Base-by-base conservation (phyloP, 1,140 invertebrate genomes). In the Linepithema humile region DNA sequence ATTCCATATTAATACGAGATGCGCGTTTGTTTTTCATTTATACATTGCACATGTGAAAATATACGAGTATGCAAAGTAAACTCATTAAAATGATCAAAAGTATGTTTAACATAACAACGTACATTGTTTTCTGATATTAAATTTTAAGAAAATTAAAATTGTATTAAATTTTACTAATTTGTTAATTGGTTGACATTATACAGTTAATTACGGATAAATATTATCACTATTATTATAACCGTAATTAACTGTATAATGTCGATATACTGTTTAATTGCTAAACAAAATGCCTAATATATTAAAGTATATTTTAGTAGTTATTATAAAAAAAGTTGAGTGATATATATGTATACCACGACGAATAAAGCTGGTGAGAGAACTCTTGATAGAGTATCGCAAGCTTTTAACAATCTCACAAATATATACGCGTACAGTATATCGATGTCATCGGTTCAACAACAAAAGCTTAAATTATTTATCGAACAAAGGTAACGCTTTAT, bases 391-490 rank as follows among this genome's bases (percentile, higher is more conserved):
- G 17, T n/a, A 23, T 23, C 9, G 10, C 23, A 40, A 40, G 26
- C 7, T 62, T 20, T 62, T 60, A 53, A n/a, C 17, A 67, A 15
- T 26, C 1, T 1, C 2, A 38, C 40, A 69, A 65, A 40, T 60
- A 26, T 20, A 60, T 62, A 62, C 2, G 53, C n/a, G n/a, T 62
- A 35, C 17, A 2, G 0, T 40, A 38, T 40, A 43, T 2, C 26
- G 0, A 43, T 32, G 32, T 64, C 20, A 38, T 77, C 7, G 38
- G 15, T 4, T 45, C 5, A n/a, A 26, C 6, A 65, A 17, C 15
- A 75, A 60, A 64, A 23, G 7, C 6, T 50, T 48, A 29, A 77
- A 64, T 65, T 77, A 62, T 75, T n/a, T 62, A 62, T 62, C 5
- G n/a, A 35, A 17, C 15, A 0, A 48, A 32, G 43, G 20, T 17